Base-by-base conservation (phyloP, 2,888 invertebrate genomes). In the Leuctra nigra region DNA sequence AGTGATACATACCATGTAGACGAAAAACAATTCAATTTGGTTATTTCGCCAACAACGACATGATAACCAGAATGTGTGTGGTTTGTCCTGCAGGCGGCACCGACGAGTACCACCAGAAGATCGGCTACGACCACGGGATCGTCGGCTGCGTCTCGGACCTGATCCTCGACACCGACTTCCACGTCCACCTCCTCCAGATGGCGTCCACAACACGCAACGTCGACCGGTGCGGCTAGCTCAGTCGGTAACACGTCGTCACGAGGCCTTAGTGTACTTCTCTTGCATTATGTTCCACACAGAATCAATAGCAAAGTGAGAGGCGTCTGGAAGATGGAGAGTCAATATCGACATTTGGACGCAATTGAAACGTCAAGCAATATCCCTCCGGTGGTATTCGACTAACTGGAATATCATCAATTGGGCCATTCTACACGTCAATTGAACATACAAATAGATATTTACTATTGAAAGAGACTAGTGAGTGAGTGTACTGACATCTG, bases 91-190 rank as follows among this genome's bases (percentile, higher is more conserved):
- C n/a, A 91, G 91, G 92, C 68, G 91, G 91, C 11, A 80, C 89
- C 69, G 86, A 88, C 54, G 84, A 88, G 65, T 82, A 87, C 67
- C 80, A 82, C 63, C 77, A 83, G 50, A 66, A 66, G 46, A 84
- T 86, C 2, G 78, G 80, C 63, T 91, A 88, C 72, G 76, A 77
- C 54, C 80, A 79, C 60, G 91, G 91, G 25, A 81, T 91, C 59
- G 76, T 82, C 38, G 92, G 92, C 33, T 92, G 92, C 73, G 83
- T 92, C 65, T 86, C 88, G 41, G 87, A 90, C 72, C 80, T 92
- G 64, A 84, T 86, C 1, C 75, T 92, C 52, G 87, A 87, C 63
- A 84, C 87, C 13, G 89, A 91, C 71, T 85, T 84, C 68, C 83
- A 85, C 64, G 81, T 92, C 47, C 70, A 74, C 56, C 68, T 79